These are phyloP conservation scores for Argynnis bischoffii DNA, from an alignment of 2,888 invertebrate species.

Conservation along the genomic window DNA sequence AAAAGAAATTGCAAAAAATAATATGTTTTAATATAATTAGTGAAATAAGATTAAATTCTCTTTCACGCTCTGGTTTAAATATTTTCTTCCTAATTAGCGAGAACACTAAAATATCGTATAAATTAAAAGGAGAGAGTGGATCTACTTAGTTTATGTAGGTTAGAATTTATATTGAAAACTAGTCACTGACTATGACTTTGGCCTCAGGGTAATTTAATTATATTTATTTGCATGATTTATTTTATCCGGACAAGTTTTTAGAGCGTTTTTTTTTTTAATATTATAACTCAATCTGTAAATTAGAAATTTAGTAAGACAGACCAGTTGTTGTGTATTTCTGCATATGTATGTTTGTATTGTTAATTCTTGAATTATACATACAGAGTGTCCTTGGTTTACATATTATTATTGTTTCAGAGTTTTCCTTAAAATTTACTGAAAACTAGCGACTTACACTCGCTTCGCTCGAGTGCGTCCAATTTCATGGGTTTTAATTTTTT, in stretches of 20 bases:
- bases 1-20: not conserved
- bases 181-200: not conserved
- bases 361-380: too few relatives aligned
- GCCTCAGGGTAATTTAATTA: constrained; percentile 12
- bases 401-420: too few relatives aligned
- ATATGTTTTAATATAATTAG: constrained; percentile 5
- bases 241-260: not conserved
- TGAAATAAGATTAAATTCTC: constrained; percentile 7
- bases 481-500: too few relatives aligned
- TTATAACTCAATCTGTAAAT: not conserved
- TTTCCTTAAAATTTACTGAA: too few relatives aligned
- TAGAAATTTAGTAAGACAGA: too few relatives aligned
- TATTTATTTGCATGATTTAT: constrained; percentile 7
- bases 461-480: too few relatives aligned
- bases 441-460: too few relatives aligned
- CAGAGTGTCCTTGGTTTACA: too few relatives aligned
- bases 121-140: constrained; percentile 22
- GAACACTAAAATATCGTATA: constrained; percentile 38
- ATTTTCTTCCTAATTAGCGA: constrained; percentile 21
- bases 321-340: too few relatives aligned
- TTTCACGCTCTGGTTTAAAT: constrained; percentile 30
- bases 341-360: too few relatives aligned
- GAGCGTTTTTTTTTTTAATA: not conserved
- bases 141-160: constrained; percentile 17
- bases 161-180: constrained; percentile 8